phyloP scores from a whole-genome alignment of 2,888 invertebrate species.

The Liposcelis brunnea region DNA sequence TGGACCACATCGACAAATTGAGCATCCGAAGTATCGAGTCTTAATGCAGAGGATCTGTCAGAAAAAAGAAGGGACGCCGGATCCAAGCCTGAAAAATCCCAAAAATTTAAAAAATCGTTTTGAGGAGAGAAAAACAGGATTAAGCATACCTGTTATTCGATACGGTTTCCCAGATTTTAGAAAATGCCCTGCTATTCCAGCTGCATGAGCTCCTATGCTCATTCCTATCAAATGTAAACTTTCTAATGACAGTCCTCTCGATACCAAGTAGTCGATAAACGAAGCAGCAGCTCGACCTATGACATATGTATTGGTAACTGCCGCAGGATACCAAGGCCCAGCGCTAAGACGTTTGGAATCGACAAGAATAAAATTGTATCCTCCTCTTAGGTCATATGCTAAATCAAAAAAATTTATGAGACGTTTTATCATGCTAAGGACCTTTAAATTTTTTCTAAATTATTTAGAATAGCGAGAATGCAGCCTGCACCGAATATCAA shows the following conservation, averaged over 20 bases:
- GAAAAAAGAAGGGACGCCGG: slow-evolving; percentile 42
- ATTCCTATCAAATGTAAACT: slow-evolving; percentile 41
- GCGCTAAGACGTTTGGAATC: slow-evolving; percentile 39
- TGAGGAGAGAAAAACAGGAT: too few relatives aligned
- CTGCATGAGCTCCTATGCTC: slow-evolving; percentile 45
- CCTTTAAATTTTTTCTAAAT: too few relatives aligned
- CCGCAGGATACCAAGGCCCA: slow-evolving; percentile 43
- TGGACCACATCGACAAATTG: slow-evolving; percentile 51
- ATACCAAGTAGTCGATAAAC: slow-evolving; percentile 40
- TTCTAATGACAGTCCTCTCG: slow-evolving; percentile 35
- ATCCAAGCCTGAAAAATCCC: slow-evolving; percentile 29
- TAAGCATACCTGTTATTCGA: slow-evolving; percentile 33
- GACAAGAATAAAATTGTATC: slow-evolving; percentile 39
- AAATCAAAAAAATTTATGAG: slow-evolving; percentile 14
- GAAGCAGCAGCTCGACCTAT: slow-evolving; percentile 39
- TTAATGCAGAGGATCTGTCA: slow-evolving; percentile 32
- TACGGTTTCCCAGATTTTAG: slow-evolving; percentile 34
- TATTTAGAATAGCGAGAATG: too few relatives aligned
- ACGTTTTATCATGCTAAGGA: too few relatives aligned
- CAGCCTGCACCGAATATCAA: too few relatives aligned
- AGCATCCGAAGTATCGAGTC: slow-evolving; percentile 38
- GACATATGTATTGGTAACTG: slow-evolving; percentile 37
- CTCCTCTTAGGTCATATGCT: slow-evolving; percentile 40
- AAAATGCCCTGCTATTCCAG: slow-evolving; percentile 40
- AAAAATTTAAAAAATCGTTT: too few relatives aligned